Base-by-base conservation (phyloP, 2,797 vertebrate species). In the Neostethus bicornis region DNA sequence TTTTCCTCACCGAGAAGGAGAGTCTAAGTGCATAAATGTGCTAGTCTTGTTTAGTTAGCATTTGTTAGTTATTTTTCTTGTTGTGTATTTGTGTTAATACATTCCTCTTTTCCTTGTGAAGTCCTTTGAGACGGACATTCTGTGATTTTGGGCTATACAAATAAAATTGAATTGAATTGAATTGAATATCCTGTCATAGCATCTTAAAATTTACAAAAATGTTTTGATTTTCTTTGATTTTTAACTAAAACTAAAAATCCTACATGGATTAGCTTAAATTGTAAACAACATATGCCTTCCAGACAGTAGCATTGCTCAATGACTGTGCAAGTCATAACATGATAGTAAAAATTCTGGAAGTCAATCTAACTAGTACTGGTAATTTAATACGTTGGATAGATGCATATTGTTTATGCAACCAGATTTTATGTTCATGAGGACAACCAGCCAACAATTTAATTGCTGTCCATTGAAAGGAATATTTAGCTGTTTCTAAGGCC, bases 401-500 rank as follows among this genome's bases (percentile, higher is more conserved):
- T 50, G 56, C 31, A 56, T 46, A 76, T 50, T 48, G 57, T 81
- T 77, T 82, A 67, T 55, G 43, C 63, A 80, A 75, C 9, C n/a
- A 56, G 54, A 48, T 74, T 59, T 43, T 37, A 53, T 46, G 62
- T 42, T 11, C 16, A 73, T 31, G 41, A 61, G 32, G 53, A 42
- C 38, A 17, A 9, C 41, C 8, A 46, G 44, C 38, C 17, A 19
- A 39, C 61, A 20, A 23, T 35, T 46, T 23, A 66, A 31, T n/a
- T 1, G 1, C 50, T 45, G 64, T 55, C 25, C 67, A 51, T 61
- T 63, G 43, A 29, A 17, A 62, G 75, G 70, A 88, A 83, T 84
- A 87, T 82, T 79, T 79, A 67, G 61, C 38, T 78, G 78, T 90
- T 81, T 85, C 81, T 70, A 88, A 52, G 75, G 70, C 78, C 61